Percentiles rank a stretch among this genome's conserved stretches.
These are phyloP conservation scores for Datnioides undecimradiatus DNA, from an alignment of 2,113 vertebrate genomes.

Conservation along the genomic window DNA sequence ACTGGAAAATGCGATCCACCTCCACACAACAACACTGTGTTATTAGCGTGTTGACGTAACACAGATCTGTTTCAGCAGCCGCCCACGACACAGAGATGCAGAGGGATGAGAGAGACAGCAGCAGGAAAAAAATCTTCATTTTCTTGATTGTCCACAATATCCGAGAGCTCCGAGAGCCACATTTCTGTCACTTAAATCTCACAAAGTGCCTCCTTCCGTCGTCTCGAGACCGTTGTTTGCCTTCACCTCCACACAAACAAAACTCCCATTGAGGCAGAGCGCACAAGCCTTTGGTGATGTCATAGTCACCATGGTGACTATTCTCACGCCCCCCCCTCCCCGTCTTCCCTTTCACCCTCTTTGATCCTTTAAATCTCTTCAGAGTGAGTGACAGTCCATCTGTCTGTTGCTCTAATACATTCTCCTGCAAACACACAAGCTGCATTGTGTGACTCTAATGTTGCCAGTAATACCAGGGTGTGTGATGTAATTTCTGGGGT, in stretches of 20 bases:
- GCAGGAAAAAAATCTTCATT: neutral
- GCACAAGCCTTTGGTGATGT: constrained; percentile 69
- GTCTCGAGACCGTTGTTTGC: constrained; percentile 48
- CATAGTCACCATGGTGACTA: constrained; percentile 79
- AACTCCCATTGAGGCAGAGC: constrained; percentile 63
- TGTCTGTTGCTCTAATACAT: constrained; percentile 29
- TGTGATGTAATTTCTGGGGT: neutral
- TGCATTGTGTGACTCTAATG: constrained; percentile 27
- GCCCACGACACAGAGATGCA: constrained; percentile 37
- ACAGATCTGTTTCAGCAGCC: constrained; percentile 47
- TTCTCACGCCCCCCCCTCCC: constrained; percentile 66
- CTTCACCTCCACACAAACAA: constrained; percentile 65
- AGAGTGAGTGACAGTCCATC: constrained; percentile 67
- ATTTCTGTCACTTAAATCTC: constrained; percentile 50
- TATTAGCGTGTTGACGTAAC: constrained; percentile 57
- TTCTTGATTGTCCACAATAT: constrained; percentile 28
- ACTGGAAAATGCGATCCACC: constrained; percentile 54
- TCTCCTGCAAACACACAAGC: constrained; percentile 32
- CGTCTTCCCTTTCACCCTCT: constrained; percentile 53
- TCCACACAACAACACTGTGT: constrained; percentile 37
- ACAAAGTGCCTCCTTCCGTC: constrained; percentile 49
- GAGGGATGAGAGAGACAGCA: neutral
- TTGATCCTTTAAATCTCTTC: constrained; percentile 71
- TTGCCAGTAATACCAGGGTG: constrained; percentile 2
- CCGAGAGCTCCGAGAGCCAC: constrained; percentile 19